Conservation (phyloP, 2,888 invertebrate species). For the Maniola hyperantus region DNA sequence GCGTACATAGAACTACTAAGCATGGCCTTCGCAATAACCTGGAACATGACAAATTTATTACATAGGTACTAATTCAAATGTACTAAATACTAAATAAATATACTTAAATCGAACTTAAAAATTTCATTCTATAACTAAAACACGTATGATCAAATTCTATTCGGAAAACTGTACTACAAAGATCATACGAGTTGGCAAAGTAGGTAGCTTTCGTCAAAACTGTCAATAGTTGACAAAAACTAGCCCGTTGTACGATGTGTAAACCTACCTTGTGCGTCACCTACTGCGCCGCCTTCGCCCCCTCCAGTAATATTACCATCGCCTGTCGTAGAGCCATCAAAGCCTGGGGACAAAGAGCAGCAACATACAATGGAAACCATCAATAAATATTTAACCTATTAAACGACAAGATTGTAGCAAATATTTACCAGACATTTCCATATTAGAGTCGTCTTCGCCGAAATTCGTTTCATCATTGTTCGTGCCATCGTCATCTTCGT, state of each 20-base stretch:
- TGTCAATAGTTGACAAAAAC: slow-evolving; percentile 35
- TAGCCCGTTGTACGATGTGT: slow-evolving; percentile 42
- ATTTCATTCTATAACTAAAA: slow-evolving; percentile 69
- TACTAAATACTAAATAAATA: slow-evolving; percentile 23
- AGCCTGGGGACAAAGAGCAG: slow-evolving; percentile 53
- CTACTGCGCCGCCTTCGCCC: slow-evolving; percentile 79
- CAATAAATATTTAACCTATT: not conserved
- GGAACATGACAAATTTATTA: slow-evolving; percentile 36
- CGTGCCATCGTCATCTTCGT: slow-evolving; percentile 84
- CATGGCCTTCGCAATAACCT: slow-evolving; percentile 24
- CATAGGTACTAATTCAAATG: slow-evolving; percentile 34
- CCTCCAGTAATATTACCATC: slow-evolving; percentile 78
- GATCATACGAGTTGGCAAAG: slow-evolving; percentile 43
- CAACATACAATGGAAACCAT: not conserved
- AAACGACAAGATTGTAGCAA: not conserved
- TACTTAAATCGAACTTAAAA: slow-evolving; percentile 63
- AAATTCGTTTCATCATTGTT: slow-evolving; percentile 85
- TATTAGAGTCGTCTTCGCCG: slow-evolving; percentile 86
- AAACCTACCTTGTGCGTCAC: slow-evolving; percentile 83
- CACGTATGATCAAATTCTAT: slow-evolving; percentile 44
- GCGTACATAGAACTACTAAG: slow-evolving; percentile 3
- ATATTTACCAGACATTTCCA: slow-evolving; percentile 82
- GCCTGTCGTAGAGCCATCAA: slow-evolving; percentile 78
- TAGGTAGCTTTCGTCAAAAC: slow-evolving; percentile 37
- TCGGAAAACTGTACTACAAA: slow-evolving; percentile 4